A percentile compares a stretch with the other conserved stretches of the same genome.
phyloP scores from a whole-genome alignment of 2,888 invertebrate genomes.

The Aplocera efformata region DNA sequence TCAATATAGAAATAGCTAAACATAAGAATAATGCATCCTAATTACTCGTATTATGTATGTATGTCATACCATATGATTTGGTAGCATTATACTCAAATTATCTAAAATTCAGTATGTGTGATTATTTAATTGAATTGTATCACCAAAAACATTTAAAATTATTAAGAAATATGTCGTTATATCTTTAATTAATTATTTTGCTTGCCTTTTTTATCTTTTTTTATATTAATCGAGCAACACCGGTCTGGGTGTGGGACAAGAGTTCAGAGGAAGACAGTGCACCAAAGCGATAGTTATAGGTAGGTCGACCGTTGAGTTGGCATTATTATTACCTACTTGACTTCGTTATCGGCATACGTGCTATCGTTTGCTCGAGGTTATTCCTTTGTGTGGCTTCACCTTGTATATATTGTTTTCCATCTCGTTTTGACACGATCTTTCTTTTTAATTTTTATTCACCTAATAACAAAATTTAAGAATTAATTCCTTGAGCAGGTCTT shows the following conservation, averaged over 20 bases:
- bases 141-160: constrained; percentile 15
- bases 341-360: constrained; percentile 61
- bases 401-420: constrained; percentile 51
- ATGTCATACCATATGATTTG: constrained; percentile 26
- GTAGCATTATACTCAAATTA: constrained; percentile 37
- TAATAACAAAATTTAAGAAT: neutral
- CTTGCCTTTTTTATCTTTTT: constrained; percentile 5
- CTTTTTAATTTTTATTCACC: constrained; percentile 17
- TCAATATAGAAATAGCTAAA: too few species aligned
- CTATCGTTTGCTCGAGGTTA: constrained; percentile 61
- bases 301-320: constrained; percentile 76
- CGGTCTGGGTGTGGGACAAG: constrained; percentile 64
- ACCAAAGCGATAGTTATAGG: constrained; percentile 71
- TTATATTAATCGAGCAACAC: constrained; percentile 53
- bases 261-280: constrained; percentile 61
- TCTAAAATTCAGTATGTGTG: constrained; percentile 16
- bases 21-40: neutral
- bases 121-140: constrained; percentile 6
- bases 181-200: neutral
- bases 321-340: constrained; percentile 60
- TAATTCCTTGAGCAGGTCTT: neutral
- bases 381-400: constrained; percentile 66
- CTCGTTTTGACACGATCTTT: constrained; percentile 30
- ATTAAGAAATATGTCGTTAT: neutral
- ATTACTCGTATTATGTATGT: neutral